phyloP scores from a whole-genome alignment of 2,113 vertebrate species.

The Microcebus tavaratra region DNA sequence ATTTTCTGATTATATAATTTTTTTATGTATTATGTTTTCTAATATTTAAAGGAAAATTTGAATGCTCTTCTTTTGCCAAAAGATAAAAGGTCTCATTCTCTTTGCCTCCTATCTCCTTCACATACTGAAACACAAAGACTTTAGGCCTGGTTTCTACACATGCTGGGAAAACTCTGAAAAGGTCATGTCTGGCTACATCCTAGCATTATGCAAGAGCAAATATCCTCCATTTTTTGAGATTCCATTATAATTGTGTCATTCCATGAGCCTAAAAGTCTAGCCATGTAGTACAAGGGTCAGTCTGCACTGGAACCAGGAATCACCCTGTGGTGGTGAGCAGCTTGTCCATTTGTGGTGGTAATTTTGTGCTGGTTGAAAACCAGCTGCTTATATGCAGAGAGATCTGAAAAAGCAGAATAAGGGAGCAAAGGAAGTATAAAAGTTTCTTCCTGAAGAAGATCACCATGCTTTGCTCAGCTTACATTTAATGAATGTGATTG shows the following conservation, averaged over 20 bases:
- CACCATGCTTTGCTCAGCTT: neutral
- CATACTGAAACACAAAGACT: neutral
- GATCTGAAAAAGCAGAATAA: neutral
- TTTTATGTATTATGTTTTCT: neutral
- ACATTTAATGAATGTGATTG: neutral
- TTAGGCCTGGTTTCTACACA: neutral
- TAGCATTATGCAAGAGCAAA: neutral
- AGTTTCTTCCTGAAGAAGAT: neutral
- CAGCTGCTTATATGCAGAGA: neutral
- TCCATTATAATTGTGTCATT: neutral
- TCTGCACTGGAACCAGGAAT: neutral
- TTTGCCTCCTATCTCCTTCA: neutral
- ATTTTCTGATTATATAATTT: neutral
- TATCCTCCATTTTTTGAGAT: neutral
- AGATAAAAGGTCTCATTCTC: neutral
- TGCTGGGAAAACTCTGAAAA: neutral
- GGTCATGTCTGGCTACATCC: neutral
- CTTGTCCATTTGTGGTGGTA: neutral
- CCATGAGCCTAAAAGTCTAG: neutral
- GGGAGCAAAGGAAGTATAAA: neutral
- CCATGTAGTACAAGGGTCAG: neutral
- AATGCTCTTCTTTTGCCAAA: neutral
- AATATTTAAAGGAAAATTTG: neutral
- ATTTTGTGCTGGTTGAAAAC: neutral
- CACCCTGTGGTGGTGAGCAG: accelerated